Evolutionary conservation across 1,140 invertebrate species (phyloP), one percentile per base, ranked within the genome.

Genomic region (Neodiprion lecontei): DNA sequence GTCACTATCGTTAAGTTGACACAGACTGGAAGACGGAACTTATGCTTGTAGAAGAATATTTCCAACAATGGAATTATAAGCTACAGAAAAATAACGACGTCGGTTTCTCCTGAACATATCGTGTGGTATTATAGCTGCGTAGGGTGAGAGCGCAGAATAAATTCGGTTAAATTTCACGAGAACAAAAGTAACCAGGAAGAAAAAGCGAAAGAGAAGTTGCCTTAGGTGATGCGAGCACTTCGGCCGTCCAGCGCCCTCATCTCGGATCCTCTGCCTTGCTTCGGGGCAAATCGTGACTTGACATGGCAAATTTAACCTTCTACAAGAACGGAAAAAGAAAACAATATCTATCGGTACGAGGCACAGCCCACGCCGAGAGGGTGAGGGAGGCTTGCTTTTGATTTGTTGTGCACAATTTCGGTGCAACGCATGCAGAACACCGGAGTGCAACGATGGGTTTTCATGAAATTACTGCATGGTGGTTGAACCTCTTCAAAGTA

Each of bases 271-370:
- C n/a, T 61, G 53, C 53, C 53, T 61, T 40, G 28, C 28, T 40
- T 61, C 53, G 53, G 53, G 53, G 53, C 4, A 61, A 61, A 61
- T 61, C 53, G 53, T 61, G 53, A 61, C 53, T 61, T 61, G 53
- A 61, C 53, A 9, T 17, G 53, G 53, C 53, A 61, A 61, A 61
- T 61, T 61, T 9, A 61, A 14, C 53, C 53, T 17, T 9, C 53
- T 17, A 61, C 11, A 61, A 61, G 53, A 61, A 61, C n/a, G 53
- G 9, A 61, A 61, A 61, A 12, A 17, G 50, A 53, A 53, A 53
- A 53, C 50, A 14, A 53, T 53, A 53, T 53, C 50, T 53, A 53
- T 53, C 50, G 50, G n/a, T n/a, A 53, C 10, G 50, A 14, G 50
- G n/a, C 10, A 53, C 50, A 2, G 50, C 1, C 50, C 50, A 21